Conservation (phyloP, 1,140 invertebrate species). For the Neoseiulus cucumeris region DNA sequence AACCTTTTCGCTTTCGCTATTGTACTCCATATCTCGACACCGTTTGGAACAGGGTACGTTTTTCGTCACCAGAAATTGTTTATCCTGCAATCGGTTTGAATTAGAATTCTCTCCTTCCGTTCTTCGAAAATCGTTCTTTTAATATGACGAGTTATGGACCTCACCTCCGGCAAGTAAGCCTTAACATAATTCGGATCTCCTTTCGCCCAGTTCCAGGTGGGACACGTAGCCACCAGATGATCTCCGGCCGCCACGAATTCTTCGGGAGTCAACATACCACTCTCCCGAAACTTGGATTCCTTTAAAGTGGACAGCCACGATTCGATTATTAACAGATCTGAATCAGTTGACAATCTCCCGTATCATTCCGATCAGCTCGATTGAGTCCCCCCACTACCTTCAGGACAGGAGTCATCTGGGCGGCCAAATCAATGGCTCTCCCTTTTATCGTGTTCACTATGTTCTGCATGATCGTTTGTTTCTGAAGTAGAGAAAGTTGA, state of each 20-base stretch:
- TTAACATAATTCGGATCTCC: conserved; percentile 68
- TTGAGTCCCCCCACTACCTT: conserved; percentile 42
- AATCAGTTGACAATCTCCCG: too few species aligned
- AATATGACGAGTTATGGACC: too few species aligned
- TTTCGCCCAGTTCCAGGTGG: conserved; percentile 93
- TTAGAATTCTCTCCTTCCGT: background rate
- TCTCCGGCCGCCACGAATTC: conserved; percentile 90
- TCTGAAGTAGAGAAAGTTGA: too few species aligned
- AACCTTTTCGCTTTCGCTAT: conserved; percentile 30
- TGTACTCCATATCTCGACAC: conserved; percentile 54
- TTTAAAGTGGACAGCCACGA: too few species aligned
- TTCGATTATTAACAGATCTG: too few species aligned
- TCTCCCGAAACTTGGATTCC: conserved; percentile 97
- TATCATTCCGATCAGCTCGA: too few species aligned
- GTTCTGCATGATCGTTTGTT: conserved; percentile 55
- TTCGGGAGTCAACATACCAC: conserved; percentile 77
- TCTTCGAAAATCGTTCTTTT: too few species aligned
- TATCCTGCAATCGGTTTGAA: conserved; percentile 38
- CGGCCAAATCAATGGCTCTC: conserved; percentile 76
- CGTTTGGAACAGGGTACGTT: conserved; percentile 85
- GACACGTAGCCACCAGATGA: conserved; percentile 95
- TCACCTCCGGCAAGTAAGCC: conserved; percentile 51
- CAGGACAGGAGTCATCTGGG: conserved; percentile 83
- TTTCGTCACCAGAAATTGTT: conserved; percentile 90
- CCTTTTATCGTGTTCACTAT: conserved; percentile 87